Evolutionary conservation across 2,797 vertebrate genomes (phyloP), one percentile per base, ranked within the genome.

Genomic region (Ammospiza maritima): DNA sequence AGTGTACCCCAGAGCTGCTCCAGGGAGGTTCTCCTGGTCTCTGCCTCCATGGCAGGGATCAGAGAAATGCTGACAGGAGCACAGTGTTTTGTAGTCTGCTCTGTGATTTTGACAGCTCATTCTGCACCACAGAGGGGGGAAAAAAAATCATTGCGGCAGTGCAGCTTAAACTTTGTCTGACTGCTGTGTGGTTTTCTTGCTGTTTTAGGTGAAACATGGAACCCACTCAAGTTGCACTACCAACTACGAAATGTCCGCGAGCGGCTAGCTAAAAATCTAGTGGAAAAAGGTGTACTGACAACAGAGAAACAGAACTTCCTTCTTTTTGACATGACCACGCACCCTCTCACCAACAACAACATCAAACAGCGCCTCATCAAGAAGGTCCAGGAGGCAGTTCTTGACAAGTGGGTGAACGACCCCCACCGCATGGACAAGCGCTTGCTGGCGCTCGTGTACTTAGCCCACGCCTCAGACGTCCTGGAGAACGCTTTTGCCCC

Each of bases 291-390:
- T 5, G 99, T 99, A 79, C 97, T 99, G 94, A 99, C 99, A 16
- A 99, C 99, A 5, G 99, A 99, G 97, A 99, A 99, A 97, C 99
- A 99, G 98, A 99, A 99, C 98, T 99, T 99, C 97, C 98, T 99
- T 89, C 98, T 99, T 23, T 99, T 99, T 94, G 99, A 99, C 97
- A 99, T 99, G 99, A 99, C 98, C 40, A 99, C 99, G 1, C 99
- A 99, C 92, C 99, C 99, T 29, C 98, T 99, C 85, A 99, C 99
- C 97, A 99, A 99, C 98, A 99, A 98, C 98, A 99, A 98, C 96
- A 99, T 99, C 96, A 99, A 99, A 93, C 99, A 99, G 95, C 99
- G 99, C 44, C 99, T 99, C 96, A 99, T 99, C 97, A 99, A 99
- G 98, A 99, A 98, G 97, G 99, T 99, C 44, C 99, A 99, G 92